These are phyloP conservation scores for Ctenicera cuprea DNA, from an alignment of 2,888 invertebrate genomes.

Conservation along the genomic window DNA sequence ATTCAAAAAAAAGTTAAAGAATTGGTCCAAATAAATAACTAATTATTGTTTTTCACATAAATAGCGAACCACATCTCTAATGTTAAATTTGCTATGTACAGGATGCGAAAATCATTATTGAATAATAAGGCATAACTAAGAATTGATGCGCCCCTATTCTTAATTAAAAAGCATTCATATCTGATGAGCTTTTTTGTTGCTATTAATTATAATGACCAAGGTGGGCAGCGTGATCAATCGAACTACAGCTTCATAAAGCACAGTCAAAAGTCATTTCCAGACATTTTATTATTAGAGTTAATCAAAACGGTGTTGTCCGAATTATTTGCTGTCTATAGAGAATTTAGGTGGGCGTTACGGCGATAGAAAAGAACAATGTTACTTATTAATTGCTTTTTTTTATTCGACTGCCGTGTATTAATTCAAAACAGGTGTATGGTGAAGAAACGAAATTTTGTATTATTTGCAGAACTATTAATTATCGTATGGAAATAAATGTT, in stretches of 20 bases:
- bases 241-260: slow-evolving; percentile 53
- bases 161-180: slow-evolving; percentile 45
- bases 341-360: slow-evolving; percentile 45
- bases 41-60: too few relatives aligned
- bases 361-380: slow-evolving; percentile 50
- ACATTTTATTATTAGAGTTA: slow-evolving; percentile 46
- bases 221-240: slow-evolving; percentile 48
- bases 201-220: slow-evolving; percentile 50
- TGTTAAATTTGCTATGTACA: too few relatives aligned
- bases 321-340: slow-evolving; percentile 43
- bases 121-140: slow-evolving; percentile 8
- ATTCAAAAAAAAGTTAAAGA: too few relatives aligned
- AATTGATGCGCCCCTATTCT: slow-evolving; percentile 34
- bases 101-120: not conserved
- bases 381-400: slow-evolving; percentile 51
- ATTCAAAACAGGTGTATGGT: slow-evolving; percentile 46
- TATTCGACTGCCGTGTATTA: slow-evolving; percentile 41
- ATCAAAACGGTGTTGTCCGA: slow-evolving; percentile 41
- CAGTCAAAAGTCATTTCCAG: slow-evolving; percentile 43
- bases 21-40: too few relatives aligned
- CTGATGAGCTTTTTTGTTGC: slow-evolving; percentile 52
- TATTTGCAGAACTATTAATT: slow-evolving; percentile 46
- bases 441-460: slow-evolving; percentile 34
- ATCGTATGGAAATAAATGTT: not conserved
- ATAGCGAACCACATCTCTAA: too few relatives aligned